Conservation (phyloP, 2,797 vertebrate species). For the Discoglossus pictus region DNA sequence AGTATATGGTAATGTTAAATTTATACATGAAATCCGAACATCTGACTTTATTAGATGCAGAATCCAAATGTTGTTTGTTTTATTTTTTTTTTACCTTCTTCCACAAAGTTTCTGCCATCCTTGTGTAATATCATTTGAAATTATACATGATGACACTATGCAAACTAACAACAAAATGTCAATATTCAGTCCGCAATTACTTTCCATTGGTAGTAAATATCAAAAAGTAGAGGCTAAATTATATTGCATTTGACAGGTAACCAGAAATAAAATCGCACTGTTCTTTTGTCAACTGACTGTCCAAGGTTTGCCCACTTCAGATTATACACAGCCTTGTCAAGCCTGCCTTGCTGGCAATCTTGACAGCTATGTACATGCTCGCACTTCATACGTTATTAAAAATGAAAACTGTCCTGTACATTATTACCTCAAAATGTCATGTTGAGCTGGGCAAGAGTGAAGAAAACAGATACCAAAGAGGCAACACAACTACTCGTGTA, state of each 20-base stretch:
- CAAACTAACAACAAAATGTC: slow-evolving; percentile 36
- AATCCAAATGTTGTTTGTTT: slow-evolving; percentile 34
- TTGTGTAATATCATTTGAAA: slow-evolving; percentile 38
- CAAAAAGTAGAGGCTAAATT: slow-evolving; percentile 39
- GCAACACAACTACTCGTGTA: slow-evolving; percentile 24
- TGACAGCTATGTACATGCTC: slow-evolving; percentile 44
- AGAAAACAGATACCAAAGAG: slow-evolving; percentile 37
- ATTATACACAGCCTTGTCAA: slow-evolving; percentile 34
- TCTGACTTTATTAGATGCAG: slow-evolving; percentile 44
- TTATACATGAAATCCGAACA: slow-evolving; percentile 50
- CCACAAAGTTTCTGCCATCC: slow-evolving; percentile 16
- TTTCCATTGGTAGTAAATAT: slow-evolving; percentile 45
- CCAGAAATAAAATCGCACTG: slow-evolving; percentile 35
- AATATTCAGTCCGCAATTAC: slow-evolving; percentile 36
- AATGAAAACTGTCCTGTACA: slow-evolving; percentile 47
- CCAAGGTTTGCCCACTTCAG: slow-evolving; percentile 47
- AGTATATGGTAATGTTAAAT: slow-evolving; percentile 47
- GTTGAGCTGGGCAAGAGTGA: slow-evolving; percentile 20
- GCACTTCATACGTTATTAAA: slow-evolving; percentile 48
- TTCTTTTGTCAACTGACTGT: slow-evolving; percentile 50
- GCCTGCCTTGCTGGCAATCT: slow-evolving; percentile 37
- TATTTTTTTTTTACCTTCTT: slow-evolving; percentile 18
- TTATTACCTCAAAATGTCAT: slow-evolving; percentile 49
- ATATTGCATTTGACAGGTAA: slow-evolving; percentile 48
- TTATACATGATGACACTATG: slow-evolving; percentile 50